A percentile compares a stretch with the other conserved stretches of the same genome.
Evolutionary conservation across 2,113 vertebrate species (phyloP).

Genomic region (Nycticryphes semicollaris): DNA sequence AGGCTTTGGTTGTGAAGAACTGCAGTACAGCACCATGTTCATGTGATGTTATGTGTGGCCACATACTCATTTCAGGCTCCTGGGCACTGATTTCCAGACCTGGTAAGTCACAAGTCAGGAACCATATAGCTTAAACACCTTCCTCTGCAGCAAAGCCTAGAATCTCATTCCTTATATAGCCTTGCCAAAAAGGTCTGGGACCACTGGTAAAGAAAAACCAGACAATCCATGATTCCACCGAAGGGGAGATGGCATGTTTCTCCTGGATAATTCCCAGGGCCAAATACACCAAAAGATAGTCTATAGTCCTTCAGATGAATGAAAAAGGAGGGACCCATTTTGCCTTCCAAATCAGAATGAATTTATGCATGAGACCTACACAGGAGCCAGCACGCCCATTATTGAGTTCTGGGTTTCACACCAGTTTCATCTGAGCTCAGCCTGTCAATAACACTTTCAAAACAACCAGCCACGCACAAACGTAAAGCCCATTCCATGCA

Average conservation of each 20-base stretch:
- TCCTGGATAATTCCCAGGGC: background rate
- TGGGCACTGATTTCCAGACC: background rate
- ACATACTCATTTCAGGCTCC: background rate
- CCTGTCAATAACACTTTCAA: background rate
- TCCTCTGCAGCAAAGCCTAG: background rate
- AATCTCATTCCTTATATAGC: background rate
- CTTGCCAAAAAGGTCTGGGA: background rate
- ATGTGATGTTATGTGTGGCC: background rate
- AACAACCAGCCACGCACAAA: background rate
- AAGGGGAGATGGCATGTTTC: background rate
- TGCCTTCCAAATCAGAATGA: conserved; percentile 21
- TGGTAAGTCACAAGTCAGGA: background rate
- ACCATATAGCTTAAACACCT: background rate
- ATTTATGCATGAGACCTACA: background rate
- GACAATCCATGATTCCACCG: background rate
- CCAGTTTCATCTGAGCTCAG: background rate
- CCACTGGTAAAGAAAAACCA: background rate
- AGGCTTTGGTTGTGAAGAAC: background rate
- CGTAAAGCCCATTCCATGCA: background rate
- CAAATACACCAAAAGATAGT: background rate
- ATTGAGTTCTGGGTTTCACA: background rate
- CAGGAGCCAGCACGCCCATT: background rate
- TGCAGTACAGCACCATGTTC: background rate
- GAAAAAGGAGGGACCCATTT: conserved; percentile 10
- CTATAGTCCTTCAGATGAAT: background rate